Base-by-base conservation (phyloP, 1,140 invertebrate species). In the Oncopodura yosiiana region DNA sequence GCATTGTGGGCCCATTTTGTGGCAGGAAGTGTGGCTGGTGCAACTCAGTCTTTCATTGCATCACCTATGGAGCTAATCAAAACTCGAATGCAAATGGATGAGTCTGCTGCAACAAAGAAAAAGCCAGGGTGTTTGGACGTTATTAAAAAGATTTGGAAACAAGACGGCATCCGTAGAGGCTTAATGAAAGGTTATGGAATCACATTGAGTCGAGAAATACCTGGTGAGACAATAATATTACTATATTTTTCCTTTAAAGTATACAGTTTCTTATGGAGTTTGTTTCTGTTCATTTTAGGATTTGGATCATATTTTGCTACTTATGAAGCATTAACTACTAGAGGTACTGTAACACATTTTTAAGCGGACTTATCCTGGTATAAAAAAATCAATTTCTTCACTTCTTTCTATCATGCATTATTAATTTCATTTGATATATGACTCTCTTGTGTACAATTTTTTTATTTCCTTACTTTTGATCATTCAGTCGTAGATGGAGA, bases 31-130 rank as follows among this genome's bases (percentile, higher is more conserved):
- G 65, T 71, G 0, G 82, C 86, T 1, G 89, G 89, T 0, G 63
- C 87, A 1, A 75, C 81, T 0, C 90, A 95, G 67, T 81, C 82
- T 38, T 77, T 90, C n/a, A 74, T 91, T 2, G 81, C 81, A 60
- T 77, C 82, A 39, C 89, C 89, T 0, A 84, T 94, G 65, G 92
- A 95, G 67, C 72, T 94, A 37, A 81, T 84, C 0, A 95, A 95
- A 69, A 87, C 86, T 0, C 73, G 86, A 27, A 73, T 91, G 53
- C 91, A 94, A 67, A 65, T 78, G 19, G 71, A 74, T 58, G 68
- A 65, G 24, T 37, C 60, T 16, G 49, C 29, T 11, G 27, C 30
- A 12, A 39, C 23, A 41, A 27, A 24, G 11, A 49, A 24, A 19
- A 41, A 43, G 36, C 45, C 42, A 4, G 74, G 78, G 36, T 78